Evolutionary conservation across 2,888 invertebrate species (phyloP), one percentile per base, ranked within the genome.

Genomic region (Euzophera pinguis): DNA sequence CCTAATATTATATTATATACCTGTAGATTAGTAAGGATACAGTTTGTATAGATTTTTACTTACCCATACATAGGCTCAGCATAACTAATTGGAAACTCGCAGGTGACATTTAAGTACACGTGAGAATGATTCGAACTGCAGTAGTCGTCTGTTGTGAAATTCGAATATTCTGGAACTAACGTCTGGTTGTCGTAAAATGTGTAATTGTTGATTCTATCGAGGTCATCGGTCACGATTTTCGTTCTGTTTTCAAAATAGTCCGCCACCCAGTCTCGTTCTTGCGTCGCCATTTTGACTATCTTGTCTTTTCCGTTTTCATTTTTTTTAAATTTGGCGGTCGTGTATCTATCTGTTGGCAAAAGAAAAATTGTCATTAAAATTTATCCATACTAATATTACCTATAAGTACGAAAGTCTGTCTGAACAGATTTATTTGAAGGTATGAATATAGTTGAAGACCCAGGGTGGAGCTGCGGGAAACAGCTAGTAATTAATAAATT

Each of bases 51-150:
- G 32, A 14, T 22, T 22, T 1, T 8, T 10, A 84, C 84, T 78
- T 57, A 87, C 61, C 95, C 95, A 78, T 94, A 94, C 79, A 96
- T 91, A 22, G 95, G 94, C 53, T 93, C 91, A 0, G 94, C 94
- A 78, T 93, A 93, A 50, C 89, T 86, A 54, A 94, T 92, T 0
- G 86, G 94, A 65, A 93, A 91, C 64, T 94, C 93, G 55, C 91
- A 91, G 0, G 94, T 94, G 0, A 94, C 92, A 71, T 94, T 94
- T 55, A 94, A 71, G 64, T 91, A 91, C 0, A 78, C 75, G 49
- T 87, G 88, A 0, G 88, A 85, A 52, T 81, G 67, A 43, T 89
- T 88, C 1, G 88, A 86, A 3, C 75, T 64, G 55, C 90, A 90
- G 54, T 75, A 90, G 56, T 90, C 88, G 34, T 85, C 84, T 0